These are phyloP conservation scores for Isaurus tuberculatus DNA, from an alignment of 92 coral and sea anemone genomes.

Conservation along the genomic window DNA sequence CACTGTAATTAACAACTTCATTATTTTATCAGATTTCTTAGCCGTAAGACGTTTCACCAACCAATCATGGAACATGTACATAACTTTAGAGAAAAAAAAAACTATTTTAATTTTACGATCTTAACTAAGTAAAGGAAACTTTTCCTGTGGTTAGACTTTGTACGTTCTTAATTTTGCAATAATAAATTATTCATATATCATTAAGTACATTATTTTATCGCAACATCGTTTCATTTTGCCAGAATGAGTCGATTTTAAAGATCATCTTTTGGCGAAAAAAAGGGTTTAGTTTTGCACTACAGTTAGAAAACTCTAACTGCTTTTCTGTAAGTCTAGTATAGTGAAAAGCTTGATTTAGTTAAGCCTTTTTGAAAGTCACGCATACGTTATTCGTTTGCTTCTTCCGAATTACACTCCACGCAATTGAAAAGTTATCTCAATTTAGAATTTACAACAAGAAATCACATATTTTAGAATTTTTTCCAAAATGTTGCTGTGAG, in stretches of 20 bases:
- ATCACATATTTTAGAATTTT: neutral
- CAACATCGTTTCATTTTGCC: conserved; percentile 3
- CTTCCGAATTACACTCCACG: neutral
- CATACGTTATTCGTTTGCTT: conserved; percentile 20
- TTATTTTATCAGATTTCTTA: neutral
- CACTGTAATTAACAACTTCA: conserved; percentile 16
- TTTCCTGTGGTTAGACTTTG: conserved; percentile 38
- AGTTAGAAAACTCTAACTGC: neutral
- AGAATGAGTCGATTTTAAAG: neutral
- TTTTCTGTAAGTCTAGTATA: neutral
- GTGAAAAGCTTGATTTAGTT: neutral
- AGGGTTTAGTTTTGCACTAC: neutral
- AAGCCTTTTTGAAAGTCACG: conserved; percentile 24
- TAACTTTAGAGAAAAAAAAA: neutral
- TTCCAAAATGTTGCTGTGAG: neutral
- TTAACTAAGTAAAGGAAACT: neutral
- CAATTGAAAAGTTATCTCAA: neutral
- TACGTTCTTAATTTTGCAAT: conserved; percentile 20
- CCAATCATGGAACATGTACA: conserved; percentile 7
- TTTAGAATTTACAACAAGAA: conserved; percentile 5
- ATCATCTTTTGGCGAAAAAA: neutral
- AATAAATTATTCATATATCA: conserved; percentile 22
- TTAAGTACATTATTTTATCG: conserved; percentile 26
- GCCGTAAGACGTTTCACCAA: conserved; percentile 3
- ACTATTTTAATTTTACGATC: conserved; percentile 1